A percentile compares a stretch with the other conserved stretches of the same genome.
Evolutionary conservation across 2,113 vertebrate species (phyloP).

Genomic region (Calypte anna): DNA sequence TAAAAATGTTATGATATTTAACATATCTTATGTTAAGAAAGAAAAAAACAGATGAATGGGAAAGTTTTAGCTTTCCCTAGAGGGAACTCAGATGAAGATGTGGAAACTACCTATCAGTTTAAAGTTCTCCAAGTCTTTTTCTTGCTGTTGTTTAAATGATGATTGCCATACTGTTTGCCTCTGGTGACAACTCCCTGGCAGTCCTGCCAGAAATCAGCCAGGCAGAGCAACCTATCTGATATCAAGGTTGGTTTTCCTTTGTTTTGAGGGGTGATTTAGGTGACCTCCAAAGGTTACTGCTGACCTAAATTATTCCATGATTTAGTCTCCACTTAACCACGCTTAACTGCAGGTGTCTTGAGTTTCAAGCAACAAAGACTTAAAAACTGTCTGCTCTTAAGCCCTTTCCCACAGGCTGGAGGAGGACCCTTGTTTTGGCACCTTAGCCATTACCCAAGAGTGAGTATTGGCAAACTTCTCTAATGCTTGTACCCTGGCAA

Average conservation of each 20-base stretch:
- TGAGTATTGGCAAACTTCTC: neutral
- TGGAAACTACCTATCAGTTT: neutral
- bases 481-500: neutral
- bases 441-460: neutral
- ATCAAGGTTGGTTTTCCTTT: neutral
- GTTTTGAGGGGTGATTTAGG: neutral
- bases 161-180: neutral
- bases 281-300: neutral
- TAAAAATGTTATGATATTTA: neutral
- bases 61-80: neutral
- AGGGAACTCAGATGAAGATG: neutral
- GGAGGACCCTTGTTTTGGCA: neutral
- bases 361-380: neutral
- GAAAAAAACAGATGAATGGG: neutral
- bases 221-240: neutral
- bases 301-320: neutral
- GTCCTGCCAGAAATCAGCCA: neutral
- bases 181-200: neutral
- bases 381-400: neutral
- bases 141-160: neutral
- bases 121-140: neutral
- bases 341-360: neutral
- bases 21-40: neutral
- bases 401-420: neutral
- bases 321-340: neutral